Conservation (phyloP, 2,888 invertebrate genomes). For the Polydrusus pterygomalis region DNA sequence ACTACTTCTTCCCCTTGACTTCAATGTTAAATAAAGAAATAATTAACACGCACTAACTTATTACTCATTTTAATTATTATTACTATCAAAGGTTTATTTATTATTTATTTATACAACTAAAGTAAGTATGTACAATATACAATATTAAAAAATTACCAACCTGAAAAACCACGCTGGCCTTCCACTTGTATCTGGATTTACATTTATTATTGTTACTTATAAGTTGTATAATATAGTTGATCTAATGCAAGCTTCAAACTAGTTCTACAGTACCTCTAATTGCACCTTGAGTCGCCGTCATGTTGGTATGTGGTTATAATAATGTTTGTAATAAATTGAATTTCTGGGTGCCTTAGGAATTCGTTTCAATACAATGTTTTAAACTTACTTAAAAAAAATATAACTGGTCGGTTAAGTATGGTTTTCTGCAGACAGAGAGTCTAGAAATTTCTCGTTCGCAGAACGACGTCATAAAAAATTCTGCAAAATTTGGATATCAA, state of each 20-base stretch:
- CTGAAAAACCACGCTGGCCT: constrained; percentile 5
- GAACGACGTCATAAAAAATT: too few species aligned
- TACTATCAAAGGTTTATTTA: constrained; percentile 1
- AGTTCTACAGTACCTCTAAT: constrained; percentile 23
- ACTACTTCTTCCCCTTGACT: not conserved
- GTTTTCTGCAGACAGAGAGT: too few species aligned
- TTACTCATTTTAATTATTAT: too few species aligned
- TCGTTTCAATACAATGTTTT: too few species aligned
- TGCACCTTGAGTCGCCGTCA: not conserved
- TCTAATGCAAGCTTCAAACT: constrained; percentile 22
- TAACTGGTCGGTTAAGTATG: too few species aligned
- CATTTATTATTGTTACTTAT: constrained; percentile 30
- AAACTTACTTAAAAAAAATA: too few species aligned
- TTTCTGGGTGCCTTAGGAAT: too few species aligned
- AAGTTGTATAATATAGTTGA: too few species aligned
- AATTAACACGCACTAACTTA: not conserved
- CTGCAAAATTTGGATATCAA: too few species aligned
- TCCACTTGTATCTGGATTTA: constrained; percentile 25
- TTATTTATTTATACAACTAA: constrained; percentile 19
- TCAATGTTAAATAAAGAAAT: not conserved
- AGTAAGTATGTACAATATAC: too few species aligned
- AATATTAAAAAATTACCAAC: not conserved
- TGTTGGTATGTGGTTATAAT: constrained; percentile 5
- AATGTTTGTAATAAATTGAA: constrained; percentile 16
- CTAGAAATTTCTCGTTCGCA: too few species aligned